Conservation (phyloP, 2,113 vertebrate genomes). For the Clinocottus analis region DNA sequence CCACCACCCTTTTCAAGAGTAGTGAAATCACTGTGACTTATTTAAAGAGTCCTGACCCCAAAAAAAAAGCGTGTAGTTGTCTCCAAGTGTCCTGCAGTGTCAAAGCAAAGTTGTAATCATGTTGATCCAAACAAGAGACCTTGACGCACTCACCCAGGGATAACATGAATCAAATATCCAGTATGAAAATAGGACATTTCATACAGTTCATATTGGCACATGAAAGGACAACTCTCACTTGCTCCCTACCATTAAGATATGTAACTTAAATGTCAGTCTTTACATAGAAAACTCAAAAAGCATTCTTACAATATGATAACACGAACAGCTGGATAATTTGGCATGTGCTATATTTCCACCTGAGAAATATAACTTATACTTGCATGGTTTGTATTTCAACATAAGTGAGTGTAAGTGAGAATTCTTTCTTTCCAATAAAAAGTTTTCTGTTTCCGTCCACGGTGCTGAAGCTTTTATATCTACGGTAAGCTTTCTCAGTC, state of each 20-base stretch:
- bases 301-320: background rate
- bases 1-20: conserved; percentile 35
- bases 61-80: conserved; percentile 19
- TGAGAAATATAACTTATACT: background rate
- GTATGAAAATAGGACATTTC: conserved; percentile 43
- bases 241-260: background rate
- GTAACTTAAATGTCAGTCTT: background rate
- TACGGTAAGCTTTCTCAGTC: background rate
- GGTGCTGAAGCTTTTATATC: conserved; percentile 29
- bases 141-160: conserved; percentile 46
- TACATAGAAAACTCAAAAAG: background rate
- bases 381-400: conserved; percentile 33
- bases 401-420: conserved; percentile 15
- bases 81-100: conserved; percentile 42
- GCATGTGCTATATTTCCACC: conserved; percentile 10
- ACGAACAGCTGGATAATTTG: background rate
- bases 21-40: conserved; percentile 62
- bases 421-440: conserved; percentile 7
- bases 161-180: conserved; percentile 52
- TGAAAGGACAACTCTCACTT: background rate
- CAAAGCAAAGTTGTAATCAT: conserved; percentile 25
- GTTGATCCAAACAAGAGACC: conserved; percentile 43
- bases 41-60: conserved; percentile 57
- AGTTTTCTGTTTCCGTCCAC: conserved; percentile 18
- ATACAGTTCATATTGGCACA: conserved; percentile 32